These are phyloP conservation scores for Heliangelus exortis DNA, from an alignment of 2,797 vertebrate genomes.

Conservation along the genomic window DNA sequence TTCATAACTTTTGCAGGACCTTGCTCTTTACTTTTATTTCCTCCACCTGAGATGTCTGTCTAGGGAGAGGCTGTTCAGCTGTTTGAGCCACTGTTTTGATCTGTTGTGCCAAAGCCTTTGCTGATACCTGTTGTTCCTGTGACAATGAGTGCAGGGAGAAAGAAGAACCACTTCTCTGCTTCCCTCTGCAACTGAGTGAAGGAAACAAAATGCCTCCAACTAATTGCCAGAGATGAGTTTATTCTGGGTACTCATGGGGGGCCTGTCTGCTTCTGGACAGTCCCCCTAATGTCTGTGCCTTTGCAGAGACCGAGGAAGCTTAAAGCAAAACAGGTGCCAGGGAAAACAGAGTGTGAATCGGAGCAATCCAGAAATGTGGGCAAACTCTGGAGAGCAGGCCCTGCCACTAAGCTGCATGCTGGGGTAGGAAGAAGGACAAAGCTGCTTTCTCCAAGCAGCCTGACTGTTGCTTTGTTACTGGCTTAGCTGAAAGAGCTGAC, in stretches of 20 bases:
- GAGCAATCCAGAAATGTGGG: neutral
- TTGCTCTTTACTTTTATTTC: neutral
- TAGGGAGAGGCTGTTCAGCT: neutral
- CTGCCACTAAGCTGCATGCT: neutral
- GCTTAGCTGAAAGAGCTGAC: neutral
- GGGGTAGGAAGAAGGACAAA: neutral
- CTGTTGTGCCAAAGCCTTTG: neutral
- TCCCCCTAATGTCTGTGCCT: neutral
- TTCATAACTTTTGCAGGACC: neutral
- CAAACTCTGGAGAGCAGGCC: neutral
- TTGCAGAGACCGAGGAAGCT: neutral
- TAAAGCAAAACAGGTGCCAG: neutral
- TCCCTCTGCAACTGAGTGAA: neutral
- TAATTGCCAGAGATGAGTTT: neutral
- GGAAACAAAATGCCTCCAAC: neutral
- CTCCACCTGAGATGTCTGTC: neutral
- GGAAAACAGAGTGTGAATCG: neutral
- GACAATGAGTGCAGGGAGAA: neutral
- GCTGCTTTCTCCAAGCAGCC: neutral
- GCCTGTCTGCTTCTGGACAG: neutral
- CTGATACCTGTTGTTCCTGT: neutral
- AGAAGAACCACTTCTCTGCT: neutral
- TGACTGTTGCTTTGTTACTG: neutral
- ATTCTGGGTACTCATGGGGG: neutral
- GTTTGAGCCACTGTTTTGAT: neutral